Evolutionary conservation across 2,888 invertebrate genomes (phyloP).

Genomic region (Tetragnatha montana): DNA sequence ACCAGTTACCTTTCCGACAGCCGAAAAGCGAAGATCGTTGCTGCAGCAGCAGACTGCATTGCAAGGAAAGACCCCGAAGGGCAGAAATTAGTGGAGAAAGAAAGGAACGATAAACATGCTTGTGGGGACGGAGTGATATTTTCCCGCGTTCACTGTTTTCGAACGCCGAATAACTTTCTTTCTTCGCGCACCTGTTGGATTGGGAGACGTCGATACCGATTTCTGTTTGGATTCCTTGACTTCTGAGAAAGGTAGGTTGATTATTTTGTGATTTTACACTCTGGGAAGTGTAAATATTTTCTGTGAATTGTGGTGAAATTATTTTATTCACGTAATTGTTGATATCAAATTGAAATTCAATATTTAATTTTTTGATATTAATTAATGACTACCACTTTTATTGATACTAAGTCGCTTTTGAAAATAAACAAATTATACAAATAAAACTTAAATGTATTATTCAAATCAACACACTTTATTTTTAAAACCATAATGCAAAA

Average conservation of each 20-base stretch:
- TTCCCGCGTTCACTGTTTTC: constrained; percentile 44
- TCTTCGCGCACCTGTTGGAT: constrained; percentile 60
- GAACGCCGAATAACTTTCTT: constrained; percentile 26
- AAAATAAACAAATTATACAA: too few species aligned
- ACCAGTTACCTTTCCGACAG: constrained; percentile 45
- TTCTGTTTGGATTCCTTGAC: background rate
- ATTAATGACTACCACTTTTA: too few species aligned
- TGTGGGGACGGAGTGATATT: constrained; percentile 31
- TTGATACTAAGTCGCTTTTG: too few species aligned
- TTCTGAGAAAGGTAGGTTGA: background rate
- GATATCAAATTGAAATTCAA: too few species aligned
- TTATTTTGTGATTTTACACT: too few species aligned
- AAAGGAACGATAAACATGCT: constrained; percentile 24
- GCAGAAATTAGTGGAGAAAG: constrained; percentile 1
- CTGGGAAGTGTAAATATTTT: too few species aligned
- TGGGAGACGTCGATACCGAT: background rate
- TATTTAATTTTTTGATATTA: too few species aligned
- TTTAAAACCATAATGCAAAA: too few species aligned
- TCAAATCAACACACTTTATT: too few species aligned
- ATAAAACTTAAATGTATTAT: too few species aligned
- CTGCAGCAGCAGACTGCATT: constrained; percentile 8
- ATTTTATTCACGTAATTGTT: too few species aligned
- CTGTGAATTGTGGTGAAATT: too few species aligned
- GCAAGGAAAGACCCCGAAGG: constrained; percentile 28
- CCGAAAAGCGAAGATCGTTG: constrained; percentile 41